These are phyloP conservation scores for Fregata magnificens DNA, from an alignment of 2,113 vertebrate genomes.

Conservation along the genomic window DNA sequence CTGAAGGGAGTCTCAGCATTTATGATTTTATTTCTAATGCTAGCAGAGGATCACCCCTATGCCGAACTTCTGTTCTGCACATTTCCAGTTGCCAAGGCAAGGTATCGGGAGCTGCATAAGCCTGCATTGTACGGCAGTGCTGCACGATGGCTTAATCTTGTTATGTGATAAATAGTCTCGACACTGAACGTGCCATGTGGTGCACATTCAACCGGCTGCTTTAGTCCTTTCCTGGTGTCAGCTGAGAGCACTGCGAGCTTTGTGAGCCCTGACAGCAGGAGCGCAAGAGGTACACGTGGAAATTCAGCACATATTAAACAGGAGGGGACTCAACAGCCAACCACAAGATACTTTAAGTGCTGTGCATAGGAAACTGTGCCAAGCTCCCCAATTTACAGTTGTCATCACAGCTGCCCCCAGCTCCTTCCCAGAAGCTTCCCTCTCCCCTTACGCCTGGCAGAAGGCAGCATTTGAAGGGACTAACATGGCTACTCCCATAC, in stretches of 20 bases:
- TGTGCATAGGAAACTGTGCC: not conserved
- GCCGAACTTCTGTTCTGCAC: not conserved
- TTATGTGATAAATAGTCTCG: slow-evolving; percentile 5
- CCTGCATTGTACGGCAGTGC: not conserved
- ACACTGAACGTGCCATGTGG: not conserved
- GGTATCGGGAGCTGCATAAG: not conserved
- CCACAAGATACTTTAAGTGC: rapidly evolving
- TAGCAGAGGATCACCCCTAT: not conserved
- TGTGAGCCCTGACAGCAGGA: not conserved
- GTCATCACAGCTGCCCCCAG: not conserved
- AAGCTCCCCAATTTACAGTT: not conserved
- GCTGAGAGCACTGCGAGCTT: not conserved
- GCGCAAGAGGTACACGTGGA: not conserved
- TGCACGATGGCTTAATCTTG: not conserved
- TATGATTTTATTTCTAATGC: not conserved
- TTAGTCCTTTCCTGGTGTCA: not conserved
- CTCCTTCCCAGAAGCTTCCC: not conserved
- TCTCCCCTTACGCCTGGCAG: not conserved
- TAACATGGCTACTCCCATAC: not conserved
- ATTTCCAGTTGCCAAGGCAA: not conserved
- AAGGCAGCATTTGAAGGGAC: not conserved
- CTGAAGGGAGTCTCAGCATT: slow-evolving; percentile 12
- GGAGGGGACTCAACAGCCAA: not conserved
- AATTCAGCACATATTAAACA: not conserved
- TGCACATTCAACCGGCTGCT: not conserved